phyloP scores from a whole-genome alignment of 2,113 vertebrate species.

The Mormoops blainvillei region DNA sequence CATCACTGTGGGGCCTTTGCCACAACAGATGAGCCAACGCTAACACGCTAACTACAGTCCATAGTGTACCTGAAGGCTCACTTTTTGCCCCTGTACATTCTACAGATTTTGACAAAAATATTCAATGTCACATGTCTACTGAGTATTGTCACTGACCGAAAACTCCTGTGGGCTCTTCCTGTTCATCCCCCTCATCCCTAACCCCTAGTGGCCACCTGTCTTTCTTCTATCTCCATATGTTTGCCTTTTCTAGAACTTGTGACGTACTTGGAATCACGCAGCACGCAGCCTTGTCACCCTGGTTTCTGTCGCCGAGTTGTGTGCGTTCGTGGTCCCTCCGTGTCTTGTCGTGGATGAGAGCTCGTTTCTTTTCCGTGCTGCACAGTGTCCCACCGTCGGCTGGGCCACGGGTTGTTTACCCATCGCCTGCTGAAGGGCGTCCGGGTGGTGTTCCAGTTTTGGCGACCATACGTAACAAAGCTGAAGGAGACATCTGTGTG shows the following conservation, averaged over 20 bases:
- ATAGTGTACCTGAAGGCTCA: accelerated
- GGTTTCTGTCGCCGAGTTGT: background rate
- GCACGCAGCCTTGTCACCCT: background rate
- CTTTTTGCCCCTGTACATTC: background rate
- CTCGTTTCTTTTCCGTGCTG: background rate
- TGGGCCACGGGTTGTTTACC: background rate
- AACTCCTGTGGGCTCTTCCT: background rate
- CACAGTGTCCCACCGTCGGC: accelerated
- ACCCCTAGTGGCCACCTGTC: accelerated
- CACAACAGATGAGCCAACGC: accelerated
- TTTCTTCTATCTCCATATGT: too few species aligned
- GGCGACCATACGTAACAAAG: too few species aligned
- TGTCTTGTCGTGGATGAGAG: accelerated
- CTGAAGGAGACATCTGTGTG: background rate
- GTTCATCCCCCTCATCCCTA: accelerated
- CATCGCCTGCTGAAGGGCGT: too few species aligned
- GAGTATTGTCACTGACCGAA: background rate
- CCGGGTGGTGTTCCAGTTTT: background rate
- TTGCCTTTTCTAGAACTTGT: background rate
- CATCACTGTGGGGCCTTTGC: accelerated
- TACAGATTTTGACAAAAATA: background rate
- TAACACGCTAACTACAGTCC: accelerated
- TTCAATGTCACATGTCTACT: accelerated
- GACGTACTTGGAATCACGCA: accelerated
- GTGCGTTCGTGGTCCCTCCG: accelerated